Percentiles rank a stretch among this genome's conserved stretches.
Evolutionary conservation across 2,888 invertebrate genomes (phyloP).

Genomic region (Apodemia mormo): DNA sequence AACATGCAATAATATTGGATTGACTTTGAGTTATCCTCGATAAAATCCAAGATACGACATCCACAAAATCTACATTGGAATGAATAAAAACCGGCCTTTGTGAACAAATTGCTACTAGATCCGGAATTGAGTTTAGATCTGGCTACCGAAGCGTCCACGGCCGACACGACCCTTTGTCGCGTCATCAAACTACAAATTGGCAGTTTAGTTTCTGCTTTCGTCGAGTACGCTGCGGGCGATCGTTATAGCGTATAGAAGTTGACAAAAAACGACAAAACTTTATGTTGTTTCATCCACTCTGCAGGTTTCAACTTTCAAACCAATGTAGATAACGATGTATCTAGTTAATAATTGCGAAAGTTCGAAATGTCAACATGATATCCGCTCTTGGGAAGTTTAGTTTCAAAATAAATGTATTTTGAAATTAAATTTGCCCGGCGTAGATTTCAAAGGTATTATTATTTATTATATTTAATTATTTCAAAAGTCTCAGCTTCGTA

Average conservation of each 20-base stretch:
- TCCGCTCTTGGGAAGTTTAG: neutral
- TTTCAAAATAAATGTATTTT: too few species aligned
- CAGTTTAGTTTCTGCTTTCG: conserved; percentile 52
- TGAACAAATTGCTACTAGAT: conserved; percentile 53
- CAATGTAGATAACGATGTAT: conserved; percentile 7
- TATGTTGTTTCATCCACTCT: conserved; percentile 3
- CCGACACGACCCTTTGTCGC: conserved; percentile 60
- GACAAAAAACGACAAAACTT: conserved; percentile 12
- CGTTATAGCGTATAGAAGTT: conserved; percentile 28
- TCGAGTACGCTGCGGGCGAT: conserved; percentile 42
- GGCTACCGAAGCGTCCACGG: conserved; percentile 41
- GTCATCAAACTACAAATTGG: conserved; percentile 74
- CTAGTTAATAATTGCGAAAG: conserved; percentile 8
- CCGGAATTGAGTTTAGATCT: conserved; percentile 56
- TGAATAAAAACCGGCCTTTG: conserved; percentile 47
- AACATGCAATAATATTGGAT: conserved; percentile 26
- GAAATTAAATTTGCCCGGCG: too few species aligned
- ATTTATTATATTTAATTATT: too few species aligned
- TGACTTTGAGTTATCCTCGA: conserved; percentile 30
- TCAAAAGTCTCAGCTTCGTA: too few species aligned
- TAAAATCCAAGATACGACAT: conserved; percentile 36
- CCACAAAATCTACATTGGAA: conserved; percentile 43
- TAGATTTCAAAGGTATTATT: too few species aligned
- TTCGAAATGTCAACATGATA: neutral
- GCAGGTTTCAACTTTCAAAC: conserved; percentile 8